A percentile compares a stretch with the other conserved stretches of the same genome.
Conservation (phyloP, 1,140 invertebrate genomes). For the Cylas formicarius region DNA sequence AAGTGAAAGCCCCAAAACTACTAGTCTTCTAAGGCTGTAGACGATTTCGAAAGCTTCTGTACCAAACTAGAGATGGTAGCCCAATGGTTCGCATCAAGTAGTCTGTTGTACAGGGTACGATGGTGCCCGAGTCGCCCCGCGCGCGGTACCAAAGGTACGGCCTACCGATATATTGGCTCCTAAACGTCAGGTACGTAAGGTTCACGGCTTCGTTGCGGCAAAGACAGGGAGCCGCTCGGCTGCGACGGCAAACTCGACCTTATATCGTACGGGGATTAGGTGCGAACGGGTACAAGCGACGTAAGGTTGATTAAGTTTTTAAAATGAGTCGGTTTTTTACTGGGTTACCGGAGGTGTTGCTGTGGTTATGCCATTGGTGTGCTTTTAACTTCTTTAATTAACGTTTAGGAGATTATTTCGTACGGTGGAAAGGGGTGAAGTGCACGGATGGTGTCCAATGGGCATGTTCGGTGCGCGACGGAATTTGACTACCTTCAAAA, state of each 20-base stretch:
- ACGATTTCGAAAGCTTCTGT: conserved; percentile 14
- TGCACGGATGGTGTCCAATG: no score
- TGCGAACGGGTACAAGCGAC: conserved; percentile 12
- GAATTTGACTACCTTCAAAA: no score
- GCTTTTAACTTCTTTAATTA: no score
- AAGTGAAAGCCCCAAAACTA: no score
- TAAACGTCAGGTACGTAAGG: conserved; percentile 5
- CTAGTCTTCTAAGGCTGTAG: background rate
- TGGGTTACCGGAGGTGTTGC: conserved; percentile 16
- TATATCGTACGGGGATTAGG: conserved; percentile 2
- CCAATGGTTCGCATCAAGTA: conserved; percentile 24
- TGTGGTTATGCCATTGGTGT: conserved; percentile 22
- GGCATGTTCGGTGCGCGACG: no score
- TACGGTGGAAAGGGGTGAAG: no score
- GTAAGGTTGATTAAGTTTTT: conserved; percentile 22
- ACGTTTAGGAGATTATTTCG: no score
- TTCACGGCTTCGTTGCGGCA: conserved; percentile 4
- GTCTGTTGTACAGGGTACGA: conserved; percentile 19
- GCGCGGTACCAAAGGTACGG: conserved; percentile 9
- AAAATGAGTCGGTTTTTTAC: conserved; percentile 24
- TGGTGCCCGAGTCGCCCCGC: conserved; percentile 4
- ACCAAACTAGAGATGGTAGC: conserved; percentile 22
- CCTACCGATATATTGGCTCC: conserved; percentile 13
- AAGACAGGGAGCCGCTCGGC: conserved; percentile 18
- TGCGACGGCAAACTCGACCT: conserved; percentile 8